Base-by-base conservation (phyloP, 2,113 vertebrate species). In the Setophaga coronata region DNA sequence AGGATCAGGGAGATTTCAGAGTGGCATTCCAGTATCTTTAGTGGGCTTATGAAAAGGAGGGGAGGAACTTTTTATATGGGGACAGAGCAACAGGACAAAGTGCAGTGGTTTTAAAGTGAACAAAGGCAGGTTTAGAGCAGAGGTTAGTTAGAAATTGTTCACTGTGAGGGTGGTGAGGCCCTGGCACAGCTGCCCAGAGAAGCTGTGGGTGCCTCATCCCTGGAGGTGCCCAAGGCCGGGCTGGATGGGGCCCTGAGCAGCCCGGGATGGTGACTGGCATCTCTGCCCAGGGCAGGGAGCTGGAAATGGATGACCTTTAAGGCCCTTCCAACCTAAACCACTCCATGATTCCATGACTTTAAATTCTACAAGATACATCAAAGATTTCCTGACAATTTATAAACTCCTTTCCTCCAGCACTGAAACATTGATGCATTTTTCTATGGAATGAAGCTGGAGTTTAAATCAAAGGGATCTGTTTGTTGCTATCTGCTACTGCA, bases 191-290 rank as follows among this genome's bases (percentile, higher is more conserved):
- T 43, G 6, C 12, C 26, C 26, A 38, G 26, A 33, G 48, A 13
- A 43, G 36, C 18, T 73, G 58, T 28, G 60, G 25, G 1, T 65
- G 51, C 14, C 42, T 6, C 66, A 65, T 21, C 20, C 66, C 51
- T 57, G 50, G 14, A 31, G 23, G 31, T 15, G 42, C 4, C 23
- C 58, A 8, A 33, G 56, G 56, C 47, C 56, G n/a, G 48, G 21
- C 15, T 42, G 31, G 58, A 31, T 18, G 43, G 25, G 58, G 14
- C 26, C 5, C 58, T 80, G 67, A 19, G 43, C 43, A 43, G 0
- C 14, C 26, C 4, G 9, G 12, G 10, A 2, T 1, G 6, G 33
- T 13, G 43, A 36, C 9, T 12, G 53, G 7, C 36, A 34, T 18
- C 67, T 23, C 43, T 50, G 31, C 26, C 34, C 34, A 10, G 43